phyloP scores from a whole-genome alignment of 92 coral and sea anemone species.

The Actinernus sp. region DNA sequence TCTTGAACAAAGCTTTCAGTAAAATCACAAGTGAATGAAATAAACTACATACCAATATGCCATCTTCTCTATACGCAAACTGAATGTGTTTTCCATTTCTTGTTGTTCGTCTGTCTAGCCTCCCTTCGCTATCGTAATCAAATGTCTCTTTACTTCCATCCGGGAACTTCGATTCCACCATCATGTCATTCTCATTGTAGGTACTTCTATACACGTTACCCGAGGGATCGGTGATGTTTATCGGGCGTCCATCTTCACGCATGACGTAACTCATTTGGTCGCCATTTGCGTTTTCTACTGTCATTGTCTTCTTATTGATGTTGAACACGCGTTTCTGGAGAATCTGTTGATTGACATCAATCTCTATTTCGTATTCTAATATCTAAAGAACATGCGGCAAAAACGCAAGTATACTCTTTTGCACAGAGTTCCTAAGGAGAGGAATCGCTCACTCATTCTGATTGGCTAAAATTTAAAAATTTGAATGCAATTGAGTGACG shows the following conservation, averaged over 20 bases:
- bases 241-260: conserved; percentile 24
- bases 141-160: conserved; percentile 48
- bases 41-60: conserved; percentile 41
- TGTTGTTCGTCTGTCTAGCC: conserved; percentile 36
- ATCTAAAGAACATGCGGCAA: too few relatives aligned
- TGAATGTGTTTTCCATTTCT: conserved; percentile 50
- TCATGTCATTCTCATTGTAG: conserved; percentile 22
- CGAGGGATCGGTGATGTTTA: conserved; percentile 65
- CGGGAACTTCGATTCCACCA: conserved; percentile 59
- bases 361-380: too few relatives aligned
- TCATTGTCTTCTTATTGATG: conserved; percentile 26
- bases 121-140: conserved; percentile 39
- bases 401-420: too few relatives aligned
- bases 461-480: too few relatives aligned
- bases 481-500: too few relatives aligned
- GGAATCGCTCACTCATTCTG: too few relatives aligned
- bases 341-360: conserved; percentile 48
- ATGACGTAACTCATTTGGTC: conserved; percentile 45
- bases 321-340: conserved; percentile 40
- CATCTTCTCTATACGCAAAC: conserved; percentile 50
- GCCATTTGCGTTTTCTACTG: conserved; percentile 59
- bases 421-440: too few relatives aligned
- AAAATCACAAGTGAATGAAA: too few relatives aligned
- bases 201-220: conserved; percentile 57
- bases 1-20: too few relatives aligned